phyloP scores from a whole-genome alignment of 2,797 vertebrate genomes.

The Gymnothorax javanicus region DNA sequence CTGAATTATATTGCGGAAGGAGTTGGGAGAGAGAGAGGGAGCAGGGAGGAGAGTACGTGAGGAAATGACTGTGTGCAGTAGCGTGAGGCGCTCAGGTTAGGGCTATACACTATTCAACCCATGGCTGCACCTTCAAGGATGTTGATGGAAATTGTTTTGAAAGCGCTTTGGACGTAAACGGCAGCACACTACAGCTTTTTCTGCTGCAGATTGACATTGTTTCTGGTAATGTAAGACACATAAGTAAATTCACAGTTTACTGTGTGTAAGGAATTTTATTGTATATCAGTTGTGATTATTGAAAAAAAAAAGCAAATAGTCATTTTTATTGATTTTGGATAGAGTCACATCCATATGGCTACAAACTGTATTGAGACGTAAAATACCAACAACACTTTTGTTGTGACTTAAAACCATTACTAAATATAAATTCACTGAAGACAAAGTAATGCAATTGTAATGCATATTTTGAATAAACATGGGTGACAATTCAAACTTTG shows the following conservation, averaged over 20 bases:
- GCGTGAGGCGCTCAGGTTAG: slow-evolving; percentile 64
- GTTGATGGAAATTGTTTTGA: slow-evolving; percentile 26
- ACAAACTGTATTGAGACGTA: background rate
- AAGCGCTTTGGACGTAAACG: slow-evolving; percentile 21
- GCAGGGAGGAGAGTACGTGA: slow-evolving; percentile 48
- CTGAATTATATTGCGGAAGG: slow-evolving; percentile 59
- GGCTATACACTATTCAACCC: slow-evolving; percentile 51
- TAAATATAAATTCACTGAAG: background rate
- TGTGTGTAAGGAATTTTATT: background rate
- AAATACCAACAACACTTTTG: background rate
- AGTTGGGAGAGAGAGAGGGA: slow-evolving; percentile 54
- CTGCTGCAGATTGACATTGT: background rate
- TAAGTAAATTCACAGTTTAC: slow-evolving; percentile 16
- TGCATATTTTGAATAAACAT: background rate
- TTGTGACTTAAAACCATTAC: background rate
- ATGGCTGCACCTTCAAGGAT: slow-evolving; percentile 38
- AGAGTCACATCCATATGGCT: background rate
- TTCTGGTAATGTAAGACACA: background rate
- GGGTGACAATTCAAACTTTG: background rate
- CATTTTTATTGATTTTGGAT: background rate
- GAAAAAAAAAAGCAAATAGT: background rate
- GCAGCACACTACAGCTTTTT: slow-evolving; percentile 2
- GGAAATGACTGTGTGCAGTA: slow-evolving; percentile 48
- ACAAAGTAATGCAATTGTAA: background rate
- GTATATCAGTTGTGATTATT: background rate